phyloP scores from a whole-genome alignment of 2,797 vertebrate species.

The Smutsia gigantea region DNA sequence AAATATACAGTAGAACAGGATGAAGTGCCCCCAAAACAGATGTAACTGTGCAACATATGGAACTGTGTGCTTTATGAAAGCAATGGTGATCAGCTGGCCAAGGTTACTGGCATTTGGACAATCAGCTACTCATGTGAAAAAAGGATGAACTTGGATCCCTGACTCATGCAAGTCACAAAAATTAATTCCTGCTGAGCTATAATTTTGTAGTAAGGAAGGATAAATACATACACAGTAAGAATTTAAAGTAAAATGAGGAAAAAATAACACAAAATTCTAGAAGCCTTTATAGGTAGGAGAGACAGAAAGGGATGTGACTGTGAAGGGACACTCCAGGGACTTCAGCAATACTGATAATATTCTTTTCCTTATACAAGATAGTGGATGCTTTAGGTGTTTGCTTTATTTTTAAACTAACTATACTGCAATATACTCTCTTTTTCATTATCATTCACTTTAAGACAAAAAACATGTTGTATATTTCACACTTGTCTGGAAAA shows the following conservation, averaged over 20 bases:
- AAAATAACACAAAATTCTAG: slow-evolving; percentile 1
- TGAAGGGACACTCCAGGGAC: background rate
- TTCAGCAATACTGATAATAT: background rate
- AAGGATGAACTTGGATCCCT: background rate
- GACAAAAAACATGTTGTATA: background rate
- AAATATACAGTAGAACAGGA: background rate
- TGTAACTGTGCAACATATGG: background rate
- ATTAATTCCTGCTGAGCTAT: background rate
- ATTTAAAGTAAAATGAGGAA: background rate
- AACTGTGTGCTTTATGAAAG: background rate
- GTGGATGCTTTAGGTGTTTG: background rate
- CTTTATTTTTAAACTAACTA: slow-evolving; percentile 20
- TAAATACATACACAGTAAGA: background rate
- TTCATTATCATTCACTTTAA: slow-evolving; percentile 49
- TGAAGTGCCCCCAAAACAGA: background rate
- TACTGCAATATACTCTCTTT: background rate
- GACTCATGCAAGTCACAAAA: background rate
- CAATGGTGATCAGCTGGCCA: background rate
- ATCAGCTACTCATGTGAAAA: background rate
- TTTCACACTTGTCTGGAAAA: slow-evolving; percentile 26
- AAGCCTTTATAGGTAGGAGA: background rate
- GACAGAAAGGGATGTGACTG: background rate
- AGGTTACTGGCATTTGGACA: background rate
- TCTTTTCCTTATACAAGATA: background rate
- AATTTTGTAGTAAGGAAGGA: background rate